phyloP scores from a whole-genome alignment of 2,797 vertebrate genomes.

The Carduelis carduelis region DNA sequence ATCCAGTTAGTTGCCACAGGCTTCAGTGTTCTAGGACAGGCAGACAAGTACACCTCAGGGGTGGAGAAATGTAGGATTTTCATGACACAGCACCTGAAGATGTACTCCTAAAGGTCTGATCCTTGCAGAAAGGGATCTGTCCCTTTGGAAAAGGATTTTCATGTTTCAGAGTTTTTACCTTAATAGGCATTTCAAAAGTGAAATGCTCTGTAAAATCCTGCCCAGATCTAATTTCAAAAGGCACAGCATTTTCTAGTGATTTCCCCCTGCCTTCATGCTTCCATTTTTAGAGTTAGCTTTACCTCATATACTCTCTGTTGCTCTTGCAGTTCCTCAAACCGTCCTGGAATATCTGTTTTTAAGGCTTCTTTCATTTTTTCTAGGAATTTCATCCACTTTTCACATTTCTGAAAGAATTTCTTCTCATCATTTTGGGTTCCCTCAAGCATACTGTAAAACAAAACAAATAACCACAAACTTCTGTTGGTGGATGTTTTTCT shows the following conservation, averaged over 20 bases:
- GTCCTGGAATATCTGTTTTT: conserved; percentile 73
- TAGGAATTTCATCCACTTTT: conserved; percentile 85
- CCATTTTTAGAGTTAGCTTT: background rate
- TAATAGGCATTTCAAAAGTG: background rate
- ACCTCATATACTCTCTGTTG: conserved; percentile 89
- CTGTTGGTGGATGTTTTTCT: background rate
- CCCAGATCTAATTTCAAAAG: background rate
- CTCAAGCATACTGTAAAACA: conserved; percentile 80
- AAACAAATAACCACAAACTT: background rate
- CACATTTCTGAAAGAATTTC: conserved; percentile 85
- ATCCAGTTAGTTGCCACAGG: background rate
- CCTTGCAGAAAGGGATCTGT: background rate
- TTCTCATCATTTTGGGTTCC: conserved; percentile 72
- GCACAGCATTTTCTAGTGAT: background rate
- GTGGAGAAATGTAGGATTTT: background rate
- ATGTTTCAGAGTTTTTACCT: background rate
- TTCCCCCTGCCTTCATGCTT: background rate
- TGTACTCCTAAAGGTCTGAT: background rate
- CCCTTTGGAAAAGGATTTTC: background rate
- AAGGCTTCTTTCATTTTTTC: conserved; percentile 84
- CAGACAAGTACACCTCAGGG: background rate
- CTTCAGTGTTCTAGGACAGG: background rate
- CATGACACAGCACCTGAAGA: background rate
- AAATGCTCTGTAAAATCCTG: background rate
- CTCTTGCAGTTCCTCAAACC: conserved; percentile 76